A percentile compares a stretch with the other conserved stretches of the same genome.
Evolutionary conservation across 2,113 vertebrate genomes (phyloP).

Genomic region (Tinamus guttatus): DNA sequence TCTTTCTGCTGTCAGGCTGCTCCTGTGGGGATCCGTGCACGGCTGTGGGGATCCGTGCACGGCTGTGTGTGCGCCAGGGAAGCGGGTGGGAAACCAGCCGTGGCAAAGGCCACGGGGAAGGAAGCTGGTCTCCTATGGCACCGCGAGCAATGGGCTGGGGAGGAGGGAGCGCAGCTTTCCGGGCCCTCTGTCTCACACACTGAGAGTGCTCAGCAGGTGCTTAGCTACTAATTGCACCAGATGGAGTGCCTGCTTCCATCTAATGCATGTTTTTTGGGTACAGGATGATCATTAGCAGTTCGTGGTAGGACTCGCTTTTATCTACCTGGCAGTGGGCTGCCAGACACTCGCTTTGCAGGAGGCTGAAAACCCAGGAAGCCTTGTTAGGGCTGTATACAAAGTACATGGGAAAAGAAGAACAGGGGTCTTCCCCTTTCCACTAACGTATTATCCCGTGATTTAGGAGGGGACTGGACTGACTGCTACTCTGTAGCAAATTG

Average conservation of each 20-base stretch:
- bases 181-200: accelerated
- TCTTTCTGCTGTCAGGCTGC: not conserved
- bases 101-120: not conserved
- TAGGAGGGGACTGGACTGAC: not conserved
- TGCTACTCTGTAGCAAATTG: not conserved
- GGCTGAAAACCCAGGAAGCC: not conserved
- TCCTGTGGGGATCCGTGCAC: not conserved
- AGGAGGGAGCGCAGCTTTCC: not conserved
- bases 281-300: not conserved
- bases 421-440: not conserved
- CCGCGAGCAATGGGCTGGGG: accelerated
- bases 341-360: not conserved
- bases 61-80: too few relatives aligned
- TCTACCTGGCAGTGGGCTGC: not conserved
- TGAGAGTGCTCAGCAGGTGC: not conserved
- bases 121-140: not conserved
- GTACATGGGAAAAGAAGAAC: not conserved
- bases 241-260: not conserved
- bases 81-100: not conserved
- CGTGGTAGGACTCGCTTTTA: not conserved
- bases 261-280: not conserved
- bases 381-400: not conserved
- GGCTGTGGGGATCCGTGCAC: not conserved
- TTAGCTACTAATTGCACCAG: accelerated
- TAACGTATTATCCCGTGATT: not conserved